Evolutionary conservation across 1,140 invertebrate species (phyloP), one percentile per base, ranked within the genome.

Genomic region (Tachypleus tridentatus): DNA sequence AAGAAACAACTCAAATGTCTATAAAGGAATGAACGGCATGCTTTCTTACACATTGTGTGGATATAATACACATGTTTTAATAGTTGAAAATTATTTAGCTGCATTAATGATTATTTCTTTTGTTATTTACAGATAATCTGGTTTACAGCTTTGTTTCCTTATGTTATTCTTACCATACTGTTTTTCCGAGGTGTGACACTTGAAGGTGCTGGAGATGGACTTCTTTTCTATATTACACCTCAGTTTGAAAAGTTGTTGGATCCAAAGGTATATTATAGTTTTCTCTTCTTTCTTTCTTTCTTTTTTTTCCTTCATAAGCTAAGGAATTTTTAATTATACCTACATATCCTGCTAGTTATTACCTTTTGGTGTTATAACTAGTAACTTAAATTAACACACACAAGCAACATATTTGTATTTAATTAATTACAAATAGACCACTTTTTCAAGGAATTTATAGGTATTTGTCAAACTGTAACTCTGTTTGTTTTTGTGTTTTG

Each of bases 71-170:
- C 54, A 57, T 57, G 10, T 11, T 10, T 10, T 2, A 57, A 57
- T 10, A 57, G 1, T 57, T 10, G 10, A 11, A 10, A 10, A 57
- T 10, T 57, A 57, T 11, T 10, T 10, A 10, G 54, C 11, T 10
- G 10, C 11, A 57, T 57, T 10, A 57, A 11, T 10, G 11, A 10
- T 11, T 57, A 11, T 57, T 57, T 11, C 10, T 10, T 57, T 63
- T 63, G 58, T 49, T 49, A 57, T 4, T 61, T 71, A 4, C 69
- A 83, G 81, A 85, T 91, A 9, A 91, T 94, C 7, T 94, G 91
- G 75, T 96, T 97, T 75, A 97, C 93, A 3, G 73, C 87, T 0
- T 73, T 86, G 4, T 88, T 90, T 74, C 88, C 88, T 3, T 90
- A 90, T 73, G 79, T 89, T n/a, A 84, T 89, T 72, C 77, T 91